Evolutionary conservation across 2,797 vertebrate species (phyloP), one percentile per base, ranked within the genome.

Genomic region (Carduelis carduelis): DNA sequence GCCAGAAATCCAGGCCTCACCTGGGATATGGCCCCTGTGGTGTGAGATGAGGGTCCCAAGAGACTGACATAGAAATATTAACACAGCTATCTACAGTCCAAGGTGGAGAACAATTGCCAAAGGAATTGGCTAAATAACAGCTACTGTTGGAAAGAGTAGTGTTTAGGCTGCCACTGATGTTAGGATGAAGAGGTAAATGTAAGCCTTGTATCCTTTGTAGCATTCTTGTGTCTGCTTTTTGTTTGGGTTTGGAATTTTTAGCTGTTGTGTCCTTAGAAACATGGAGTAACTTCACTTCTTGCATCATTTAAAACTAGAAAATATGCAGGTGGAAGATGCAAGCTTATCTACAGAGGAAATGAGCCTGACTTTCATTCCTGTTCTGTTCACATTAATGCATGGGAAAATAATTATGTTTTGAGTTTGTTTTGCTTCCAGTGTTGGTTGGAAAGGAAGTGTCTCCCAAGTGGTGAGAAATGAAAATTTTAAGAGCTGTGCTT

Each of bases 161-260:
- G 39, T 39, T 82, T 37, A 56, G 56, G 44, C 65, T 79, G 50
- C 41, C n/a, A 46, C n/a, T 79, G n/a, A 52, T 52, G 19, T 56
- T 34, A 64, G 79, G 37, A 46, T 44, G 72, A 71, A 90, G 80
- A 74, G 49, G 15, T 56, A 59, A 89, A 76, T 8, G 3, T 34
- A 63, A 43, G 30, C 27, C 16, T 74, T 60, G 41, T 46, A 43
- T 78, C 47, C 34, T 83, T 71, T 47, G 37, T 57, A 60, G 49
- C 26, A 7, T 77, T 95, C 16, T 75, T 14, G 2, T 19, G 3
- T 43, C 46, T 93, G 61, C 43, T 65, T 63, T 81, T 75, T 91
- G 74, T 81, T 90, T 61, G 32, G 23, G 20, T 71, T 85, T 90
- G 76, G 32, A 39, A 30, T 46, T 88, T 89, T 86, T 75, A 39